Evolutionary conservation across 2,797 vertebrate genomes (phyloP).

Genomic region (Karalla daura): DNA sequence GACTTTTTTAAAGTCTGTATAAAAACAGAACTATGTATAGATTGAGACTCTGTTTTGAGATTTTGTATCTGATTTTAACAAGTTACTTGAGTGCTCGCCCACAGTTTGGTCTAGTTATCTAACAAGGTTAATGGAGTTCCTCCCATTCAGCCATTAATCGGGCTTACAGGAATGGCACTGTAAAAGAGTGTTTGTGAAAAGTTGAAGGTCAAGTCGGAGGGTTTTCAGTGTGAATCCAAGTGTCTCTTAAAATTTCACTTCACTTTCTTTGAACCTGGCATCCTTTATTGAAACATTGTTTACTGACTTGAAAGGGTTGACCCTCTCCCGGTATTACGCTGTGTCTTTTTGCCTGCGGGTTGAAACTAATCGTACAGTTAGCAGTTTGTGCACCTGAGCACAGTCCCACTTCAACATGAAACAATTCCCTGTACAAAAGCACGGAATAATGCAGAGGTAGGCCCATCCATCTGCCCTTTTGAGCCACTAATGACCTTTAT

Average conservation of each 20-base stretch:
- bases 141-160: no score
- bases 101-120: neutral
- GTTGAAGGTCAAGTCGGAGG: constrained; percentile 24
- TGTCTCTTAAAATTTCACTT: constrained; percentile 27
- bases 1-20: neutral
- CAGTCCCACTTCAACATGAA: constrained; percentile 13
- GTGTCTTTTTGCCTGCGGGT: neutral
- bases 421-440: constrained; percentile 5
- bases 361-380: constrained; percentile 1
- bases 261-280: constrained; percentile 14
- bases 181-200: constrained; percentile 24
- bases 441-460: constrained; percentile 5
- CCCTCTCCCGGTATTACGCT: neutral
- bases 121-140: no score
- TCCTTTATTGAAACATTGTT: neutral
- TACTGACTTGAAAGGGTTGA: constrained; percentile 14
- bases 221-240: constrained; percentile 28
- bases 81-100: no score
- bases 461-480: constrained; percentile 13
- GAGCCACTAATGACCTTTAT: constrained; percentile 44
- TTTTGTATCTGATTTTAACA: constrained; percentile 1
- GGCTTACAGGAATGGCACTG: no score
- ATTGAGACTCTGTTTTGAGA: neutral
- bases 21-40: neutral
- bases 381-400: neutral